Conservation (phyloP, 2,888 invertebrate species). For the Autographa gamma region DNA sequence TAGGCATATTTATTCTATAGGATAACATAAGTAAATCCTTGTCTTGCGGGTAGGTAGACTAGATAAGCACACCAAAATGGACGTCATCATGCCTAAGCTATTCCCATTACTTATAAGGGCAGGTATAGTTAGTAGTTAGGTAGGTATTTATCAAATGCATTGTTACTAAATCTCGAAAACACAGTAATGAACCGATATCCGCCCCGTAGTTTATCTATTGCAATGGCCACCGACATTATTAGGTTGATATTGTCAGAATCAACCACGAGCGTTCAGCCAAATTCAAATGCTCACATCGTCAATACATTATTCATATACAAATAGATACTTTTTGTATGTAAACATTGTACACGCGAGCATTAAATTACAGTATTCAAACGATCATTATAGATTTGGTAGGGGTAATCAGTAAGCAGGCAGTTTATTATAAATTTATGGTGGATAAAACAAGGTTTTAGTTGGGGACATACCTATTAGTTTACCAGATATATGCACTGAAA, state of each 20-base stretch:
- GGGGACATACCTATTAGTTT: not conserved
- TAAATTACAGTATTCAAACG: conserved; percentile 67
- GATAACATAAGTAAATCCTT: no score
- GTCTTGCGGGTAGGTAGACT: no score
- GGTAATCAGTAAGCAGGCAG: conserved; percentile 2
- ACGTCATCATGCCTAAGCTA: no score
- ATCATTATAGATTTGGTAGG: conserved; percentile 52
- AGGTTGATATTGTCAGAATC: conserved; percentile 29
- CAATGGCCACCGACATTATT: conserved; percentile 18
- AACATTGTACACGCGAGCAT: conserved; percentile 60
- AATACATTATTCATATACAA: conserved; percentile 77
- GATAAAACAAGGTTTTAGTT: not conserved
- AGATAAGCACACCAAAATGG: no score
- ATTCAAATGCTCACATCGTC: conserved; percentile 66
- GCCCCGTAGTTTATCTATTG: not conserved
- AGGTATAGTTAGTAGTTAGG: no score
- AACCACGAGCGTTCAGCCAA: conserved; percentile 32
- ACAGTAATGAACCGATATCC: not conserved
- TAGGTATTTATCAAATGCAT: no score
- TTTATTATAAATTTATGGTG: not conserved
- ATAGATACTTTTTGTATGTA: conserved; percentile 63
- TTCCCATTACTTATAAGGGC: no score
- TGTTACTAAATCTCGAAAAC: not conserved
- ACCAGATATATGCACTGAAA: not conserved
- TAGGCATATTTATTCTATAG: no score